Evolutionary conservation across 2,888 invertebrate species (phyloP).

Genomic region (Hydroisotoma schaefferi): DNA sequence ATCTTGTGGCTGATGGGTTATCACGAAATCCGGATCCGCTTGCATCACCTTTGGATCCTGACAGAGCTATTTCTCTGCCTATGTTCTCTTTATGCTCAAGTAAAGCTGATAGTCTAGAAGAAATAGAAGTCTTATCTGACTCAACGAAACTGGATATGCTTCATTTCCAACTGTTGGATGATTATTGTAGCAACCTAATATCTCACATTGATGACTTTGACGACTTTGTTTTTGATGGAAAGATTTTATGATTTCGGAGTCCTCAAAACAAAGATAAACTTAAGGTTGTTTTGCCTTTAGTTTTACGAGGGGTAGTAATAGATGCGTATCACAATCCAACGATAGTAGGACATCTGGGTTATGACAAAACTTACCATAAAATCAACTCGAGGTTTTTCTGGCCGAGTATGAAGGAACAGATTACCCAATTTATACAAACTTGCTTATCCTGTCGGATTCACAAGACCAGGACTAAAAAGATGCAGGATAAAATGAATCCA

Average conservation of each 20-base stretch:
- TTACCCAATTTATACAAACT: slow-evolving; percentile 2
- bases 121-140: too few species aligned
- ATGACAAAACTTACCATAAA: slow-evolving; percentile 2
- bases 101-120: too few species aligned
- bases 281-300: neutral
- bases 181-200: too few species aligned
- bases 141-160: too few species aligned
- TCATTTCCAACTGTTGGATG: too few species aligned
- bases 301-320: neutral
- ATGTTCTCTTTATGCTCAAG: too few species aligned
- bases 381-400: slow-evolving; percentile 5
- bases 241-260: too few species aligned
- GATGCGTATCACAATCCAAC: neutral
- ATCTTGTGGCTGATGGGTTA: neutral
- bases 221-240: too few species aligned
- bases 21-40: slow-evolving; percentile 6
- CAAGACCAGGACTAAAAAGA: slow-evolving; percentile 12
- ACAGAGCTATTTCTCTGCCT: neutral
- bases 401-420: slow-evolving; percentile 2
- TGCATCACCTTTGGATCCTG: neutral
- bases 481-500: neutral
- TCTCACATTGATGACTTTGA: too few species aligned
- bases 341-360: slow-evolving; percentile 7
- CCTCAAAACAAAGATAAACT: too few species aligned
- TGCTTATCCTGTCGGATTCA: slow-evolving; percentile 16